Conservation (phyloP, 2,113 vertebrate species). For the Gracilinanus agilis region DNA sequence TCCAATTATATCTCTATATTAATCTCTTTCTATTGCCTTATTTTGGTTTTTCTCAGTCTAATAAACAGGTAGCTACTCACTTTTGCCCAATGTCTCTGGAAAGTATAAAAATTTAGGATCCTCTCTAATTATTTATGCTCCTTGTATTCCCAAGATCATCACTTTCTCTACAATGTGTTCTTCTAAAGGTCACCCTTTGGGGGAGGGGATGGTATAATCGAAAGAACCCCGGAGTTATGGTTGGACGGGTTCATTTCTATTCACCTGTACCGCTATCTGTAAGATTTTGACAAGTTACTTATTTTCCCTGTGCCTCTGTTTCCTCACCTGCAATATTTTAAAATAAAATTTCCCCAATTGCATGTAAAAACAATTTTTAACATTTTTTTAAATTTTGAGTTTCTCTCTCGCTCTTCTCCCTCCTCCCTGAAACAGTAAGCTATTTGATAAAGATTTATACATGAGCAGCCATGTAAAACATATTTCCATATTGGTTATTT, state of each 20-base stretch:
- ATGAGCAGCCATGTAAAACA: too few relatives aligned
- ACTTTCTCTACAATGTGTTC: not conserved
- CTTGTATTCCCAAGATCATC: not conserved
- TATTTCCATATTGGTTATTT: too few relatives aligned
- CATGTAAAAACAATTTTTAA: too few relatives aligned
- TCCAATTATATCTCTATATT: not conserved
- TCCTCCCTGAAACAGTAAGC: too few relatives aligned
- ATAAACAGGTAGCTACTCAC: not conserved
- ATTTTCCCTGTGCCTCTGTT: not conserved
- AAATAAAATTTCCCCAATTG: too few relatives aligned
- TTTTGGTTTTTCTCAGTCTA: not conserved
- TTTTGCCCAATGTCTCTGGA: not conserved
- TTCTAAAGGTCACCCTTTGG: not conserved
- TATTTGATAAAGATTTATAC: too few relatives aligned
- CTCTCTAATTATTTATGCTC: not conserved
- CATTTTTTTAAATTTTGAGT: too few relatives aligned
- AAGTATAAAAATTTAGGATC: not conserved
- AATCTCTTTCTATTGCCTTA: not conserved
- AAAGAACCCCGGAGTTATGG: not conserved
- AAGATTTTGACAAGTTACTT: not conserved
- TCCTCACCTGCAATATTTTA: not conserved
- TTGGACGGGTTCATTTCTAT: not conserved
- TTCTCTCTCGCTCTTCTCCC: too few relatives aligned
- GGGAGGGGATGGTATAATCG: not conserved
- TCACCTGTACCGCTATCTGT: not conserved